These are phyloP conservation scores for Aphelenchoides fujianensis DNA, from an alignment of 1,140 invertebrate genomes.

Conservation along the genomic window DNA sequence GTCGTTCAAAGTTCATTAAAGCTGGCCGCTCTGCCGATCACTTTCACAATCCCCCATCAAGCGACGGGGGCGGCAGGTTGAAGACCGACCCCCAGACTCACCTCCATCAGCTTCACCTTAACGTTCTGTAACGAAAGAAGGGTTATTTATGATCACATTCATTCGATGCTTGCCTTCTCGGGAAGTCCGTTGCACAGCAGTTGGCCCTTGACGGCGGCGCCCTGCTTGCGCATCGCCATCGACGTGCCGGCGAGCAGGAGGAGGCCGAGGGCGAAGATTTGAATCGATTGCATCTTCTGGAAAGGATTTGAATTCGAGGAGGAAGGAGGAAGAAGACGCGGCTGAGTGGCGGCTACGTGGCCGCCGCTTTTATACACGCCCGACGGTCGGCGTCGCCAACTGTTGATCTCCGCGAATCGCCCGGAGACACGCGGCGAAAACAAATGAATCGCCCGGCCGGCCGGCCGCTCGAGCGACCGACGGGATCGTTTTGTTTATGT, in stretches of 20 bases:
- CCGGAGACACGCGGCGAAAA: no score
- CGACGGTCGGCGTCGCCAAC: not conserved
- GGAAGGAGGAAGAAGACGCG: no score
- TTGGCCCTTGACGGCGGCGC: slow-evolving; percentile 51
- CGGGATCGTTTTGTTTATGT: not conserved
- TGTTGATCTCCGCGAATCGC: not conserved
- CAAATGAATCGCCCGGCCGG: not conserved
- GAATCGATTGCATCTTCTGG: not conserved
- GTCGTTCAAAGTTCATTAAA: no score
- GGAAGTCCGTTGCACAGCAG: slow-evolving; percentile 35
- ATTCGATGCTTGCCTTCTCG: no score
- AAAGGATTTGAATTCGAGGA: not conserved
- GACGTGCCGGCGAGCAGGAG: slow-evolving; percentile 4
- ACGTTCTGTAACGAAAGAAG: no score
- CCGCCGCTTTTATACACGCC: not conserved
- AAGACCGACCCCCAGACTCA: slow-evolving; percentile 5
- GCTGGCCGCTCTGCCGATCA: no score
- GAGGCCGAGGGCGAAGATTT: not conserved
- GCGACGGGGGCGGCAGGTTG: not conserved
- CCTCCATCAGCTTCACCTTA: slow-evolving; percentile 45
- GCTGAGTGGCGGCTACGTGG: not conserved
- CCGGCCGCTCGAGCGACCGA: no score
- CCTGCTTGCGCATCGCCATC: slow-evolving; percentile 48
- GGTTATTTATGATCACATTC: no score
- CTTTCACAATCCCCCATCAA: slow-evolving; percentile 1